These are phyloP conservation scores for Falco columbarius DNA, from an alignment of 2,797 vertebrate genomes.

Conservation along the genomic window DNA sequence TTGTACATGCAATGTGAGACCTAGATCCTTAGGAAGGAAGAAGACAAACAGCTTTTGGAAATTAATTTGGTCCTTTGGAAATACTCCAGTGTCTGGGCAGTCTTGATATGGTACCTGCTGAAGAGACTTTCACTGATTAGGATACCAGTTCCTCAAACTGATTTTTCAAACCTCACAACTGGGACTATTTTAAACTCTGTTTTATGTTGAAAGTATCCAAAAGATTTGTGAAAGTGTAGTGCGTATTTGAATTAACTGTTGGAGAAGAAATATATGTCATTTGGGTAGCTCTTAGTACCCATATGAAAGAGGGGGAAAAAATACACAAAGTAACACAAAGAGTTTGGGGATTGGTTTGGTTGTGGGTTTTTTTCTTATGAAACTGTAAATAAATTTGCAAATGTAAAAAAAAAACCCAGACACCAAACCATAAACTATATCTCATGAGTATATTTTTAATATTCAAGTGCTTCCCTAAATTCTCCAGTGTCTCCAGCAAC, in stretches of 20 bases:
- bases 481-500: background rate
- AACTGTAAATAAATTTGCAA: background rate
- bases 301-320: background rate
- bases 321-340: background rate
- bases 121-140: background rate
- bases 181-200: background rate
- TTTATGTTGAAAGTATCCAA: background rate
- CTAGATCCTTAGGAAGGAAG: background rate
- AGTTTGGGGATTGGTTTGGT: background rate
- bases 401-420: background rate
- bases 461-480: background rate
- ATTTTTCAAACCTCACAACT: background rate
- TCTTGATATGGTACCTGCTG: background rate
- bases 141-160: background rate
- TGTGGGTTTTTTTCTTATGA: background rate
- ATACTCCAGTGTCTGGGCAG: background rate
- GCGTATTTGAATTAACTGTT: background rate
- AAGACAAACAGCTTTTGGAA: background rate
- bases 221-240: background rate
- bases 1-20: background rate
- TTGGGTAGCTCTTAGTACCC: background rate
- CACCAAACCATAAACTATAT: accelerated
- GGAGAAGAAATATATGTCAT: background rate
- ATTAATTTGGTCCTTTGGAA: background rate
- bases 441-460: background rate